Percentiles rank a stretch among this genome's conserved stretches.
Evolutionary conservation across 2,888 invertebrate genomes (phyloP).

Genomic region (Papilio elwesi): DNA sequence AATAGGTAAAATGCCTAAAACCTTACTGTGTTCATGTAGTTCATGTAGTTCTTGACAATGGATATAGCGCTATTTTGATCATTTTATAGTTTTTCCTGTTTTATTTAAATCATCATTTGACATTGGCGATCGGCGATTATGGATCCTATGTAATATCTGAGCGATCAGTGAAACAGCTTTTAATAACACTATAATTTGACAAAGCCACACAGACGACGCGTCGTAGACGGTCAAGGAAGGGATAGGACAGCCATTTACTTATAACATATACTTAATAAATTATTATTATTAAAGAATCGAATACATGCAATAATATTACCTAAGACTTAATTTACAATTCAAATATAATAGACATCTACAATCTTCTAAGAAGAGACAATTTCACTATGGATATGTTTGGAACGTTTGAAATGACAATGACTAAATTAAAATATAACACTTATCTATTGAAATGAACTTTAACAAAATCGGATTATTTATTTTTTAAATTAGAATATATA

Average conservation of each 20-base stretch:
- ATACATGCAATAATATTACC: slow-evolving; percentile 7
- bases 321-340: slow-evolving; percentile 10
- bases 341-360: slow-evolving; percentile 5
- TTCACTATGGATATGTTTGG: background rate
- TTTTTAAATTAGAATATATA: background rate
- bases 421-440: no score
- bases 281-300: slow-evolving; percentile 5
- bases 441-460: background rate
- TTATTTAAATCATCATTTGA: background rate
- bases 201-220: background rate
- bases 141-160: background rate
- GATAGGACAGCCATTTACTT: slow-evolving; percentile 6
- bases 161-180: background rate
- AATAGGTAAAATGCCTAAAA: background rate
- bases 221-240: background rate
- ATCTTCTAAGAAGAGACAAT: background rate
- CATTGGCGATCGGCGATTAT: background rate
- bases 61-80: no score
- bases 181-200: background rate
- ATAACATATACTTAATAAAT: slow-evolving; percentile 2
- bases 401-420: background rate
- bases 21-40: background rate
- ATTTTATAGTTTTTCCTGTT: no score
- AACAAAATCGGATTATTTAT: background rate
- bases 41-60: no score